phyloP scores from a whole-genome alignment of 2,113 vertebrate genomes.

The Nettapus auritus region DNA sequence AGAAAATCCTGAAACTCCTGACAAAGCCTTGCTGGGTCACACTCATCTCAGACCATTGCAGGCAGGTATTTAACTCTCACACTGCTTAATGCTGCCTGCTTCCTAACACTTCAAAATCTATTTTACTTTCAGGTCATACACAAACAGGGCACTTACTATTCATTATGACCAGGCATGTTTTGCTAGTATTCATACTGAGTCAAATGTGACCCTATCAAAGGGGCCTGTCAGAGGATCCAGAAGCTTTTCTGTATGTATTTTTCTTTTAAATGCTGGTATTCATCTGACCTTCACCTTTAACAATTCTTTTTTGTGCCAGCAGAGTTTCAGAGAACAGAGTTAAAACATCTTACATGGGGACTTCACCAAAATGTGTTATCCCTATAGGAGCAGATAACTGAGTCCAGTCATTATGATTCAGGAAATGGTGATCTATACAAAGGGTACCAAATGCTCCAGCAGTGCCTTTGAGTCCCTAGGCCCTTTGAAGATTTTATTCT shows the following conservation, averaged over 20 bases:
- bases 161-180: background rate
- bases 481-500: conserved; percentile 7
- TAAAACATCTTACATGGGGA: background rate
- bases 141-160: background rate
- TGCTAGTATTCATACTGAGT: background rate
- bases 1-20: background rate
- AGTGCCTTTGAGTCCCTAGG: background rate
- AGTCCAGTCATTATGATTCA: background rate
- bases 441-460: background rate
- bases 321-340: background rate
- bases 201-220: conserved; percentile 5
- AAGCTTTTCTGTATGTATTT: background rate
- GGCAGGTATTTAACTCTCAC: conserved; percentile 28
- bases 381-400: background rate
- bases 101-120: conserved; percentile 1
- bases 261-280: background rate
- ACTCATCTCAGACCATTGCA: conserved; percentile 33
- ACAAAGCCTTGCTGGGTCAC: conserved; percentile 23
- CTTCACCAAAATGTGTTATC: background rate
- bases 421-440: background rate
- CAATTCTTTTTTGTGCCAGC: background rate
- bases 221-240: background rate
- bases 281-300: background rate
- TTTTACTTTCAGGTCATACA: conserved; percentile 25
- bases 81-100: background rate